These are phyloP conservation scores for Chelmon rostratus DNA, from an alignment of 2,797 vertebrate genomes.

Conservation along the genomic window DNA sequence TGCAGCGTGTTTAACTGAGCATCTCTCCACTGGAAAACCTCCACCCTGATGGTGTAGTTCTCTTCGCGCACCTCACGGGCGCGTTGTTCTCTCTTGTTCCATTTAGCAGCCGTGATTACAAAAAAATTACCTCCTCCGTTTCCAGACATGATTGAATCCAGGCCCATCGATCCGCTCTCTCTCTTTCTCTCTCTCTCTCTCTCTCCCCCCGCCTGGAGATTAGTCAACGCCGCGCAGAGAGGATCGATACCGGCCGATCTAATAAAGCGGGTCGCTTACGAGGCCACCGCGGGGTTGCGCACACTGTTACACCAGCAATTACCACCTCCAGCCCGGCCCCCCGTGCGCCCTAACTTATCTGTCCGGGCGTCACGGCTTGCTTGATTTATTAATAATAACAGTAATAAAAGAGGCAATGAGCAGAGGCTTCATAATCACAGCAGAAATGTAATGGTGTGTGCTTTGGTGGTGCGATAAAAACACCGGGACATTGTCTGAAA, in stretches of 20 bases:
- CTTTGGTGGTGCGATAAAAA: slow-evolving; percentile 49
- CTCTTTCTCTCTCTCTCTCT: slow-evolving; percentile 14
- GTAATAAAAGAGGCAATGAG: slow-evolving; percentile 79
- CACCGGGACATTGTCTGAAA: slow-evolving; percentile 61
- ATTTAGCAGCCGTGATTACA: slow-evolving; percentile 77
- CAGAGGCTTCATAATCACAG: slow-evolving; percentile 71
- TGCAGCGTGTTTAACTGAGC: not conserved
- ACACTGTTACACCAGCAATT: slow-evolving; percentile 84
- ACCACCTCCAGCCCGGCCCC: slow-evolving; percentile 62
- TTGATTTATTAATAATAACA: slow-evolving; percentile 82
- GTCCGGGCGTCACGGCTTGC: slow-evolving; percentile 65
- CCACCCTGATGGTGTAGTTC: slow-evolving; percentile 69
- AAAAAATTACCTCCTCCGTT: slow-evolving; percentile 81
- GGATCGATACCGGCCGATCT: slow-evolving; percentile 85
- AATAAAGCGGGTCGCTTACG: slow-evolving; percentile 86
- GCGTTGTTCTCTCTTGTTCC: slow-evolving; percentile 83
- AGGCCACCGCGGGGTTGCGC: slow-evolving; percentile 79
- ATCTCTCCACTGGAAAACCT: not conserved
- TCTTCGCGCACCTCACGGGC: slow-evolving; percentile 75
- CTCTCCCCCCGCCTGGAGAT: slow-evolving; percentile 74
- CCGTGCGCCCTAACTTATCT: slow-evolving; percentile 38
- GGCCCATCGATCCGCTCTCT: slow-evolving; percentile 73
- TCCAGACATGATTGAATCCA: slow-evolving; percentile 84
- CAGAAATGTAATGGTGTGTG: slow-evolving; percentile 64
- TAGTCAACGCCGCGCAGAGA: slow-evolving; percentile 75